These are phyloP conservation scores for Ephestia elutella DNA, from an alignment of 1,140 invertebrate genomes.

Conservation along the genomic window DNA sequence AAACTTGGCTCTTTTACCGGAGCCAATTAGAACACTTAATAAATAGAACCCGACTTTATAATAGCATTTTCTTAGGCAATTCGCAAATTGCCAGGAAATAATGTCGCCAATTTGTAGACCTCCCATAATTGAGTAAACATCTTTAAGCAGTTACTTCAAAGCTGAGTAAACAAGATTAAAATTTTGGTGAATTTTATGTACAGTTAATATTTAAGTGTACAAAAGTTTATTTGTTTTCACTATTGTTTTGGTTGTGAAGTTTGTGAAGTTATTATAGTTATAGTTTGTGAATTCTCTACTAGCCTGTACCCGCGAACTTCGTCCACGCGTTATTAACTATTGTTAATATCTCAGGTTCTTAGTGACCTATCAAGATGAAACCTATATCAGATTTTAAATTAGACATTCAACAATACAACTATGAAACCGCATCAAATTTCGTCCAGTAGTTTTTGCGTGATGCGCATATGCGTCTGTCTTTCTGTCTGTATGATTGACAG, in stretches of 20 bases:
- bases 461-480: no score
- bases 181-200: conserved; percentile 22
- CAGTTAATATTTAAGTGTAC: neutral
- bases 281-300: no score
- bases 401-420: no score
- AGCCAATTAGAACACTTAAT: neutral
- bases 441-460: no score
- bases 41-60: conserved; percentile 10
- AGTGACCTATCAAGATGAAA: no score
- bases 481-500: no score
- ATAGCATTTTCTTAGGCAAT: conserved; percentile 11
- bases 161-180: conserved; percentile 36
- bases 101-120: conserved; percentile 22
- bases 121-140: conserved; percentile 31
- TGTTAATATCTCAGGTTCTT: no score
- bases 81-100: conserved; percentile 15
- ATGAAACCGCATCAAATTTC: no score
- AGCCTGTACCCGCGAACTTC: no score
- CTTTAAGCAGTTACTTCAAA: conserved; percentile 24
- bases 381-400: no score
- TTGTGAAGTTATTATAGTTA: neutral
- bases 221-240: neutral
- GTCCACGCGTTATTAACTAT: no score
- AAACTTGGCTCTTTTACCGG: neutral
- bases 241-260: neutral